Evolutionary conservation across 2,888 invertebrate genomes (phyloP).

Genomic region (Sphecodes monilicornis): DNA sequence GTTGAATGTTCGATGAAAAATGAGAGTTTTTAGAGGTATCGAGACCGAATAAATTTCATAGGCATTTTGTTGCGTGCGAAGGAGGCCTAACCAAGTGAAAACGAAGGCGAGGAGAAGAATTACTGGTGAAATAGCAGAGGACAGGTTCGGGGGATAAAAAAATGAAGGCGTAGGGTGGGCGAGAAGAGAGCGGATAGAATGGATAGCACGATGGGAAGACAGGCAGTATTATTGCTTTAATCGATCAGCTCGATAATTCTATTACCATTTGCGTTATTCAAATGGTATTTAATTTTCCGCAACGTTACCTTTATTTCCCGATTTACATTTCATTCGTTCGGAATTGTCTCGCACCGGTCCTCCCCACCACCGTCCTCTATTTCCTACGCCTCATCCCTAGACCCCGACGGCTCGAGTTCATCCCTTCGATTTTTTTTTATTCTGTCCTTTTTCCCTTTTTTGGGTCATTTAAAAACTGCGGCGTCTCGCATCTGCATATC

Average conservation of each 20-base stretch:
- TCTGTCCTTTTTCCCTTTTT: slow-evolving; percentile 26
- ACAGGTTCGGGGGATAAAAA: not conserved
- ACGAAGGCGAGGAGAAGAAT: slow-evolving; percentile 21
- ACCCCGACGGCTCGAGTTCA: slow-evolving; percentile 42
- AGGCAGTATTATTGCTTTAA: slow-evolving; percentile 77
- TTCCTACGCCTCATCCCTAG: not conserved
- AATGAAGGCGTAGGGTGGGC: not conserved
- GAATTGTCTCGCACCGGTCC: slow-evolving; percentile 72
- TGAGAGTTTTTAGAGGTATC: not conserved
- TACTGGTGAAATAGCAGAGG: slow-evolving; percentile 11
- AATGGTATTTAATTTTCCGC: slow-evolving; percentile 83
- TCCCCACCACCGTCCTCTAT: not conserved
- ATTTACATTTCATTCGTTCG: slow-evolving; percentile 82
- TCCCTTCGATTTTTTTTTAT: slow-evolving; percentile 25
- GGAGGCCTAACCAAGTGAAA: not conserved
- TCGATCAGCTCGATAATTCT: slow-evolving; percentile 80
- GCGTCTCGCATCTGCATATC: slow-evolving; percentile 79
- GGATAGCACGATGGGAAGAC: slow-evolving; percentile 55
- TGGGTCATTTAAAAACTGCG: slow-evolving; percentile 78
- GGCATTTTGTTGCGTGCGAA: not conserved
- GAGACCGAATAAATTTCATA: not conserved
- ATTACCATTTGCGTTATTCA: slow-evolving; percentile 80
- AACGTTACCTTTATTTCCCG: slow-evolving; percentile 81
- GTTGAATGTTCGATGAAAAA: slow-evolving; percentile 6
- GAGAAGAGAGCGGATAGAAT: not conserved